These are phyloP conservation scores for Protobothrops mucrosquamatus DNA, from an alignment of 2,113 vertebrate species.

Conservation along the genomic window DNA sequence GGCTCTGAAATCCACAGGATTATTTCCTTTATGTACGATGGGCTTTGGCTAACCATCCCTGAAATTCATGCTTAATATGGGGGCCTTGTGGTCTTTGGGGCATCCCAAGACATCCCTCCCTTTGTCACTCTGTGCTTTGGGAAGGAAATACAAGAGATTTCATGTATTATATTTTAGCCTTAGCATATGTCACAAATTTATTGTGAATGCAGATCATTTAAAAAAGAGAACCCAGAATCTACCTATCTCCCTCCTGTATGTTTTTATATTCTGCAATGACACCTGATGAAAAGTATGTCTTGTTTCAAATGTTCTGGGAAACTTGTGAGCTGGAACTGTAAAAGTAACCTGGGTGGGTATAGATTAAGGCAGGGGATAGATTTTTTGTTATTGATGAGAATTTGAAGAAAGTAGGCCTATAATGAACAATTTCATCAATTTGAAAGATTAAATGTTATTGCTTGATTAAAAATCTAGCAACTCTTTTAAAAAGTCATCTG, in stretches of 20 bases:
- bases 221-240: fast-evolving
- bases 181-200: background rate
- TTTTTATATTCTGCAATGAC: background rate
- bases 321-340: background rate
- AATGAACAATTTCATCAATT: background rate
- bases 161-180: background rate
- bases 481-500: background rate
- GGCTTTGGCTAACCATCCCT: background rate
- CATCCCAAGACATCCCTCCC: background rate
- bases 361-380: background rate
- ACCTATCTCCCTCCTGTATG: background rate
- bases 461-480: background rate
- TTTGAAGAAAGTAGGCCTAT: background rate
- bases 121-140: background rate
- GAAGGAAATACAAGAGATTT: background rate
- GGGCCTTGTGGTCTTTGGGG: background rate
- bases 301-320: background rate
- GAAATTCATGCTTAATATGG: background rate
- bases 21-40: background rate
- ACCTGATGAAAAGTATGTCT: background rate
- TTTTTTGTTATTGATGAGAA: background rate
- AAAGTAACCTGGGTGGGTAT: background rate
- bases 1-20: background rate
- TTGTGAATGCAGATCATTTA: background rate
- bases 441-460: slow-evolving; percentile 3